phyloP scores from a whole-genome alignment of 2,797 vertebrate species.

The Mareca strepera region DNA sequence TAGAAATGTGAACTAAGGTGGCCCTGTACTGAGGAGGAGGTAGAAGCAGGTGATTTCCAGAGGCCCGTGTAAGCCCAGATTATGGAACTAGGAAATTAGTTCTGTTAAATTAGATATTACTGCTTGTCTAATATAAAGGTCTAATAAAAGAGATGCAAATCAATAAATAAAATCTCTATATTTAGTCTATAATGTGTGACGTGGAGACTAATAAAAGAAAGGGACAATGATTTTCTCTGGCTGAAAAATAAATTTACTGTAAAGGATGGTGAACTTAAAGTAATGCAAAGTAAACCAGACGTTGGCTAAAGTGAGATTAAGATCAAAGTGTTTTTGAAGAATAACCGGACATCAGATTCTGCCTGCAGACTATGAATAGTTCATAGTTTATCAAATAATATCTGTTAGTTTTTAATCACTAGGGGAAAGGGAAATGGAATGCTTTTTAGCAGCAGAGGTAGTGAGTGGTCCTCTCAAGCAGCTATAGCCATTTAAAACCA shows the following conservation, averaged over 20 bases:
- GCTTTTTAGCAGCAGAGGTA: neutral
- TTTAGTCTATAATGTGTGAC: neutral
- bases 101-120: neutral
- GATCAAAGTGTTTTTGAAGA: neutral
- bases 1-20: neutral
- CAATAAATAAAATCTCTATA: neutral
- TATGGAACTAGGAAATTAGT: neutral
- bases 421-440: neutral
- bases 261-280: neutral
- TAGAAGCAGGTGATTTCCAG: neutral
- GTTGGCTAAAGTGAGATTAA: neutral
- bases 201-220: neutral
- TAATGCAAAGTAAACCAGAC: neutral
- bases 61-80: neutral
- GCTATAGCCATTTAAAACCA: neutral
- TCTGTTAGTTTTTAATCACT: neutral
- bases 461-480: neutral
- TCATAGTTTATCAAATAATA: neutral
- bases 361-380: neutral
- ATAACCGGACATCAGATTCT: neutral
- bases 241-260: constrained; percentile 3
- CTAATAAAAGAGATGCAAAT: neutral
- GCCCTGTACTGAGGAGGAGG: neutral
- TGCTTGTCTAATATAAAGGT: neutral
- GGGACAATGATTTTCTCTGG: neutral